Evolutionary conservation across 2,113 vertebrate species (phyloP), one percentile per base, ranked within the genome.

Genomic region (Brachirus orientalis): DNA sequence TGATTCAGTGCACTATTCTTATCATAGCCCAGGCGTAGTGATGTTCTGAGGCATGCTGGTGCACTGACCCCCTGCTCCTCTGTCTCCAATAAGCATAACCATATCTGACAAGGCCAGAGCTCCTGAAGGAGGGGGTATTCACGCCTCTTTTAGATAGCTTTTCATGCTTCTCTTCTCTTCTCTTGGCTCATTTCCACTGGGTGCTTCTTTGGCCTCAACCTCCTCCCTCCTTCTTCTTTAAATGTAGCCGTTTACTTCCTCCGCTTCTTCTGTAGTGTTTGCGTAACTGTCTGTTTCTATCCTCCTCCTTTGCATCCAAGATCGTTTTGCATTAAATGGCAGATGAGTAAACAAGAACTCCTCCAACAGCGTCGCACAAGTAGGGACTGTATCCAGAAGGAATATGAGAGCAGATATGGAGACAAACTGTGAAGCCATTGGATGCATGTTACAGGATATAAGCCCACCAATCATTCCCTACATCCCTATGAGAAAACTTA

Each of bases 101-200:
- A 75, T 73, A 85, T 87, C 82, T 90, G 90, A 91, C 90, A 90
- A 80, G 86, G 82, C 80, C 81, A 80, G 80, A 79, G 72, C 86
- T 68, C 72, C 76, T 71, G 82, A 83, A 80, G 79, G 83, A 79
- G 63, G 50, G 35, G 51, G 35, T 48, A 43, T 69, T 79, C 73
- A 80, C 10, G 36, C 82, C 79, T 82, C 81, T 66, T 60, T 85
- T 41, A 69, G 78, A 76, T 82, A 75, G 76, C 56, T 72, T 83
- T 80, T 67, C 77, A 74, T 47, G 74, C 75, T 72, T 88, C 74
- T 86, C 77, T 81, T 84, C 72, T 74, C 38, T n/a, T 28, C 28
- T 28, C 60, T 57, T 82, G 80, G 63, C 73, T 65, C 37, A 19
- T 80, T 81, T 84, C 81, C 81, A 84, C 37, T 4, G 17, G 56